These are phyloP conservation scores for Ochropleura leucogaster DNA, from an alignment of 2,888 invertebrate genomes.

Conservation along the genomic window DNA sequence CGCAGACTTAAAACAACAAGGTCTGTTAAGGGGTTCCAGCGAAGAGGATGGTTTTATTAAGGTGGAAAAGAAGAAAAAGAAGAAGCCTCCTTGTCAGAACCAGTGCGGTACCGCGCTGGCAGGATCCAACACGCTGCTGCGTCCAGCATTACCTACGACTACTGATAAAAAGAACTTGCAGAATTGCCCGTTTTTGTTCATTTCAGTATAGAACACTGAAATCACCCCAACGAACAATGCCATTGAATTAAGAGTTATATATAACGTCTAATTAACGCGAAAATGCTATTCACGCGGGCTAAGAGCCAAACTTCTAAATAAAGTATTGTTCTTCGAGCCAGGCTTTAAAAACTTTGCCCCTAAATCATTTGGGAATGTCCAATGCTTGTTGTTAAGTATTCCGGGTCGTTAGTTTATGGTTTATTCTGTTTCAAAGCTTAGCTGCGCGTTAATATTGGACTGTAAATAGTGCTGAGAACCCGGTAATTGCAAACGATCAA, in stretches of 20 bases:
- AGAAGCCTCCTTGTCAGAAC: no score
- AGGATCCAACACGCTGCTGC: no score
- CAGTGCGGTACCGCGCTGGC: no score
- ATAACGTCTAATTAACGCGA: conserved; percentile 49
- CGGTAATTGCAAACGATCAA: background rate
- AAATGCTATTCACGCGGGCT: conserved; percentile 45
- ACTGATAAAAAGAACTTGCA: no score
- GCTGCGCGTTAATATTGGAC: background rate
- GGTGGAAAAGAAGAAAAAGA: no score
- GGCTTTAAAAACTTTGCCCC: conserved; percentile 48
- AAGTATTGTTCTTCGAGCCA: conserved; percentile 56
- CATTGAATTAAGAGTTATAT: conserved; percentile 44
- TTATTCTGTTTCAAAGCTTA: conserved; percentile 11
- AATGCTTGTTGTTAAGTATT: conserved; percentile 57
- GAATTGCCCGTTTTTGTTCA: no score
- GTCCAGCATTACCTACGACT: no score
- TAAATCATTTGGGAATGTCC: conserved; percentile 56
- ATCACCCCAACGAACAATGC: conserved; percentile 34
- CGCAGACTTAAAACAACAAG: no score
- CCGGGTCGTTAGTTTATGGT: conserved; percentile 18
- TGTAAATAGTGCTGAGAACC: background rate
- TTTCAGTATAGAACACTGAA: no score
- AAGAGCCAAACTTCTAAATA: conserved; percentile 58
- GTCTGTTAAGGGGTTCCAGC: no score
- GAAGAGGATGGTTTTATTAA: no score